phyloP scores from a whole-genome alignment of 2,113 vertebrate genomes.

The Ceyx melanurus region DNA sequence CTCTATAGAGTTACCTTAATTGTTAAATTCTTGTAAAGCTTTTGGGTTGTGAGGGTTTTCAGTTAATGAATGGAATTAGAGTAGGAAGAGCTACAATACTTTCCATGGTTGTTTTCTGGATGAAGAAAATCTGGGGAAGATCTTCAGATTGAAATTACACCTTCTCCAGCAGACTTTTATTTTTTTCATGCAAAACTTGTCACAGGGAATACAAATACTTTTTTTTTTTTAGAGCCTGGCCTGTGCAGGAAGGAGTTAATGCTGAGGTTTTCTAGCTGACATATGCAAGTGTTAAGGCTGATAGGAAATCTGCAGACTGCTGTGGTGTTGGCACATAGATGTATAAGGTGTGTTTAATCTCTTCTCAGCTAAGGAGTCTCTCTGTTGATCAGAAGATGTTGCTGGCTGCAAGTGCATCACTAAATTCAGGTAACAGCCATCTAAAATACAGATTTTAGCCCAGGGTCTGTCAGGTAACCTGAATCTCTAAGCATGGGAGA shows the following conservation, averaged over 20 bases:
- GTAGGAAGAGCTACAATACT: not conserved
- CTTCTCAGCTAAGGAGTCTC: not conserved
- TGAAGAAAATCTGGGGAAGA: not conserved
- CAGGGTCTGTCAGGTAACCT: not conserved
- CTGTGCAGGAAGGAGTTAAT: not conserved
- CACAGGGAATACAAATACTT: not conserved
- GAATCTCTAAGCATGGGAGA: not conserved
- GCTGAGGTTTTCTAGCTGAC: not conserved
- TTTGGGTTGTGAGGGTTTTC: not conserved
- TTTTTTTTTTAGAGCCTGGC: not conserved
- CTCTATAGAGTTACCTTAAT: constrained; percentile 43
- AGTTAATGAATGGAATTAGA: constrained; percentile 32
- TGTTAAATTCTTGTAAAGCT: constrained; percentile 45
- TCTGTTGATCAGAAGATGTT: not conserved
- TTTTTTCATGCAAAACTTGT: not conserved
- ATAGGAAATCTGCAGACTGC: not conserved
- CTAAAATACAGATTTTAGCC: not conserved
- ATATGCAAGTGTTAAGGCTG: not conserved
- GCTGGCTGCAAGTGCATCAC: not conserved
- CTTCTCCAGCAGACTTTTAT: not conserved
- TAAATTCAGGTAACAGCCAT: not conserved
- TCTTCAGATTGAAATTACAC: not conserved
- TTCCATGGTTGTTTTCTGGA: constrained; percentile 46
- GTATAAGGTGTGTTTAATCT: not conserved
- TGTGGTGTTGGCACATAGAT: not conserved